Base-by-base conservation (phyloP, 2,113 vertebrate species). In the Benthochromis sp. region DNA sequence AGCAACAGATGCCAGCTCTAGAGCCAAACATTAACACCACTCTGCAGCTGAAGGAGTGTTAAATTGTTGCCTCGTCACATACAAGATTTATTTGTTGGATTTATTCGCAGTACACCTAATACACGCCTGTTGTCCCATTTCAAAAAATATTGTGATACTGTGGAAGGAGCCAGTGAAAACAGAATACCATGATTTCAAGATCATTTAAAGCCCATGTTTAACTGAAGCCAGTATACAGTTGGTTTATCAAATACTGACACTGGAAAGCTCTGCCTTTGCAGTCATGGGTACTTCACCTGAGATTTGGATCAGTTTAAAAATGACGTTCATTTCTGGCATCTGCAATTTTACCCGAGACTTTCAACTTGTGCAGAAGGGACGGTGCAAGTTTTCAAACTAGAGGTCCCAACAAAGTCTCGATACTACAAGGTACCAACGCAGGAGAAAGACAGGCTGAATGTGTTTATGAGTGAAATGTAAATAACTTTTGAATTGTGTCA, bases 1-100 rank as follows among this genome's bases (percentile, higher is more conserved):
- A 71, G 40, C 36, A 21, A n/a, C 52, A 79, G 69, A 78, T 4
- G 52, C 86, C 90, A 90, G 84, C 31, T 82, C 50, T 50, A 63
- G 7, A 50, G 52, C 21, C 81, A 84, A 66, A 79, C 16, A 83
- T 71, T 69, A 87, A 88, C 80, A 82, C 14, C 43, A 38, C 31
- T 61, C 7, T 89, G 82, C 88, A 94, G 91, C 95, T 95, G 8
- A 17, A 5, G 13, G 5, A 21, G 66, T 29, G 31, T 6, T 79
- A 36, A 83, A 47, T 7, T 57, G 71, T 53, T 14, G 4, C 34
- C 43, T 91, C 66, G 53, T 81, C 17, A 31, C 79, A 87, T 89
- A 86, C 27, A 61, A 19, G 47, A 86, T 21, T 61, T 57, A 86
- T 85, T 87, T 88, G 79, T 86, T 84, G 10, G 47, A 38, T 86